Conservation (phyloP, 2,113 vertebrate species). For the Thalassoma bifasciatum region DNA sequence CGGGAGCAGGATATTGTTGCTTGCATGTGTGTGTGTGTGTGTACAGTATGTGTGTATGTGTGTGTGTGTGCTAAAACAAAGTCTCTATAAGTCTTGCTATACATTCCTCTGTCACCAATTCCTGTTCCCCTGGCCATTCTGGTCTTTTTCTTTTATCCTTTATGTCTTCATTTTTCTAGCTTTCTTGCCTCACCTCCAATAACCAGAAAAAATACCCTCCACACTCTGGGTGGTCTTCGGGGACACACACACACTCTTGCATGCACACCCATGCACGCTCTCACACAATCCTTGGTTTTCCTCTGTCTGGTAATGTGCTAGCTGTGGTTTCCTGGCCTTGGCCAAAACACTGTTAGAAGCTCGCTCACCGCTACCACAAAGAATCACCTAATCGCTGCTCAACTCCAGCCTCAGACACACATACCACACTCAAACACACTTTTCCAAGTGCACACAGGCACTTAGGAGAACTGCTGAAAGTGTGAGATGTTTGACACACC, state of each 20-base stretch:
- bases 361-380: slow-evolving; percentile 73
- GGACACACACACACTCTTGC: slow-evolving; percentile 37
- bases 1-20: slow-evolving; percentile 60
- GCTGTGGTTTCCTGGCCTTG: slow-evolving; percentile 78
- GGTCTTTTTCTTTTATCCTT: slow-evolving; percentile 24
- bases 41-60: background rate
- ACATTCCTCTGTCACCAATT: slow-evolving; percentile 16
- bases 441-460: slow-evolving; percentile 8
- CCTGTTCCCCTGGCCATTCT: slow-evolving; percentile 9
- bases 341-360: slow-evolving; percentile 80
- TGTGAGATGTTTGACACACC: slow-evolving; percentile 48
- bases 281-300: slow-evolving; percentile 70
- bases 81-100: slow-evolving; percentile 13
- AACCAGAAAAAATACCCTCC: slow-evolving; percentile 52
- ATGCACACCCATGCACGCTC: slow-evolving; percentile 15
- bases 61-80: background rate
- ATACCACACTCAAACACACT: slow-evolving; percentile 31
- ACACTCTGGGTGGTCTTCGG: slow-evolving; percentile 83
- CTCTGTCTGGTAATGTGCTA: slow-evolving; percentile 80
- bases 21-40: slow-evolving; percentile 6
- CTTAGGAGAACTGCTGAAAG: slow-evolving; percentile 4
- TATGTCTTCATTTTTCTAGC: slow-evolving; percentile 47
- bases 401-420: slow-evolving; percentile 53
- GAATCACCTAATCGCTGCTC: slow-evolving; percentile 81
- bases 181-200: slow-evolving; percentile 62